phyloP scores from a whole-genome alignment of 2,113 vertebrate species.

The Pangasianodon gigas region DNA sequence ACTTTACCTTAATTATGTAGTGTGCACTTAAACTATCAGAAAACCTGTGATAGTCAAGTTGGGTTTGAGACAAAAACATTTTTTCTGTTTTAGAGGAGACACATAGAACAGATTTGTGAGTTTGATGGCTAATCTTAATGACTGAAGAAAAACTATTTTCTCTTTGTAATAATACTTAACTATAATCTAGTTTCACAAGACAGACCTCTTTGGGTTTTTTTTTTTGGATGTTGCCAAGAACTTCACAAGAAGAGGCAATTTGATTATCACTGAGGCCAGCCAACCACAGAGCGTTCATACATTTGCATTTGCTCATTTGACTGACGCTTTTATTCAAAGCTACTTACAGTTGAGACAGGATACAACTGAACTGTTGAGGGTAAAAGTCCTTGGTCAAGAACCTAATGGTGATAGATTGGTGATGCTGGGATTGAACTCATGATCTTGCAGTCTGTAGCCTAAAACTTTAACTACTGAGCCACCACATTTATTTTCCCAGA shows the following conservation, averaged over 20 bases:
- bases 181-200: background rate
- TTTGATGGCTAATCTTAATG: background rate
- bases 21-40: background rate
- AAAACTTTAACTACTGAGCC: background rate
- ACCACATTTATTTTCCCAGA: background rate
- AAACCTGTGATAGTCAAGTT: background rate
- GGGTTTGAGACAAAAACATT: background rate
- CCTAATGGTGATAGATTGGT: background rate
- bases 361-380: background rate
- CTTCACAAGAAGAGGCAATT: background rate
- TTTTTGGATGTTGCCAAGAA: background rate
- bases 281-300: background rate
- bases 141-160: background rate
- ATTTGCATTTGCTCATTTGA: conserved; percentile 18
- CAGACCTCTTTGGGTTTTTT: background rate
- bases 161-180: background rate
- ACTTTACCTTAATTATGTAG: background rate
- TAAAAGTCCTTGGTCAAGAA: background rate
- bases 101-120: background rate
- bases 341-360: background rate
- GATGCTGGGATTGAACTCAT: background rate
- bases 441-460: background rate
- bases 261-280: background rate
- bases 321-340: background rate
- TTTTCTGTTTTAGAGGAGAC: background rate